Base-by-base conservation (phyloP, 2,888 invertebrate species). In the Paralinhomoeus sp. region DNA sequence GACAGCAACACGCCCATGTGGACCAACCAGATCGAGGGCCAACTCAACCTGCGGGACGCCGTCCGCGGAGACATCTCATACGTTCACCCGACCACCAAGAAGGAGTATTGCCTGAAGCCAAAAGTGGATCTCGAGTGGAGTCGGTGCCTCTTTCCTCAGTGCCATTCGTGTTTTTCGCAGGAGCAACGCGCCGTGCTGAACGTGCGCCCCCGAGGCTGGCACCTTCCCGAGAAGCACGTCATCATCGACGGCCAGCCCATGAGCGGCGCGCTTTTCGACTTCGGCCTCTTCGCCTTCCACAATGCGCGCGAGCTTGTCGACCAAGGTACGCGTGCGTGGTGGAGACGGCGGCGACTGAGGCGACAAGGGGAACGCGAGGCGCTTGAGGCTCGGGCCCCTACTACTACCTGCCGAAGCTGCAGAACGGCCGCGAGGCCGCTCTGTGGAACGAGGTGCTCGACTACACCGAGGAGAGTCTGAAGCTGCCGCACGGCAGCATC, bases 1-100 rank as follows among this genome's bases (percentile, higher is more conserved):
- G 77, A 77, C 64, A 76, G 76, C 1, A 75, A 75, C 57, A 76
- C 76, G 49, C 77, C 77, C 0, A 74, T 74, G 1, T 77, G 77
- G 77, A 64, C 62, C 47, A 77, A 76, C 55, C 75, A 75, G 58
- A 64, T 77, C 27, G 55, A 67, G 22, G 76, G 75, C 7, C 70
- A 70, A 47, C 66, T 73, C 50, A 76, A 76, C 56, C 68, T 76
- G 20, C 67, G 63, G 47, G 62, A 67, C 50, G 73, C 70, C 1
- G 72, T 75, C 2, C 67, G 67, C 18, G 70, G 71, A 12, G 48
- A 57, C 27, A 56, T 64, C 44, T 49, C 52, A 45, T 64, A 58
- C 52, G 47, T 47, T 31, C 57, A 60, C 36, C 58, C 58, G 36
- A 49, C 52, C 38, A 55, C 60, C 36, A 57, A 57, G 49, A 57